Evolutionary conservation across 2,113 vertebrate species (phyloP), one percentile per base, ranked within the genome.

Genomic region (Varanus komodoensis): DNA sequence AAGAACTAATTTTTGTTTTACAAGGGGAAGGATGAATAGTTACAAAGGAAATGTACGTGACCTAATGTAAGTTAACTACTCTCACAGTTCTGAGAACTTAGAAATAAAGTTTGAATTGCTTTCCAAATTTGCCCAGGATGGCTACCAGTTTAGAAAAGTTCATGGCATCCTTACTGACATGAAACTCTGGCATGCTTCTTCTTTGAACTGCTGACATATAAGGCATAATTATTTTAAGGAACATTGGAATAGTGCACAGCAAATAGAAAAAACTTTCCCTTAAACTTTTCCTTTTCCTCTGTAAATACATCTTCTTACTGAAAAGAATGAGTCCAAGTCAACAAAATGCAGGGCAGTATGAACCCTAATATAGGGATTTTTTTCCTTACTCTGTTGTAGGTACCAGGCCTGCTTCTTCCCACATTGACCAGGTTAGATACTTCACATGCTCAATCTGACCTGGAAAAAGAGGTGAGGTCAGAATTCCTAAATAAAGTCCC

Each of bases 1-100:
- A 89, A 75, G 88, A 92, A 87, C 80, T 94, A 93, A 84, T 95
- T 95, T 95, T 85, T 92, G 82, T 94, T 96, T 95, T 96, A 96
- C 0, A 80, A 96, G 95, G 88, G 94, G 90, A 96, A 96, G 93
- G 90, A 95, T 95, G 96, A 96, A 94, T 94, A 82, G 64, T 94
- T 94, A 48, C 92, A 96, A 92, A 96, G 92, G 95, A 95, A 96
- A 95, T 92, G 94, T 92, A 86, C 95, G 82, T 93, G 2, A 0
- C 90, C 87, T 92, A 92, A 89, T 50, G 86, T 80, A 92, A 92
- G 69, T 77, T 64, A 64, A 81, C 87, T 94, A 90, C 87, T 91
- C 93, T 86, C 90, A 67, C 92, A 92, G 84, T 92, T 93, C 91
- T 92, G 89, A 91, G 93, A 94, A 92, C 88, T 92, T 87, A 82